These are phyloP conservation scores for Salticus scenicus DNA, from an alignment of 2,888 invertebrate species.

Conservation along the genomic window DNA sequence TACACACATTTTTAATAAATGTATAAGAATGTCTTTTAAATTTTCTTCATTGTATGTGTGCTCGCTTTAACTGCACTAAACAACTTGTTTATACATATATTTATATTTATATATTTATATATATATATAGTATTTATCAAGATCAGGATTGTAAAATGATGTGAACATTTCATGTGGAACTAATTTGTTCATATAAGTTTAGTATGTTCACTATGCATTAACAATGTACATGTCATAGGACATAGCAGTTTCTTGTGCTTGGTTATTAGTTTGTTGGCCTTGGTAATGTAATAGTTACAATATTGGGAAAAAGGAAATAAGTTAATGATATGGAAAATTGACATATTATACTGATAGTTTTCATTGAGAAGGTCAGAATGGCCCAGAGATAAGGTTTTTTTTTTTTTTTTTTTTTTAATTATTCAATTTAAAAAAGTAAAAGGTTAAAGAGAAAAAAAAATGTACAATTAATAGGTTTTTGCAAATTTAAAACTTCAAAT, in stretches of 20 bases:
- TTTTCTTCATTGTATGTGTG: constrained; percentile 7
- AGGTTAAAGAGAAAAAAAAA: no score
- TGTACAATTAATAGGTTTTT: no score
- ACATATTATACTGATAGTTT: no score
- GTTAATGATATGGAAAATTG: no score
- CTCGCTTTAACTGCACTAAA: constrained; percentile 39
- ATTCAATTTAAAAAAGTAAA: no score
- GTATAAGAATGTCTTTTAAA: constrained; percentile 5
- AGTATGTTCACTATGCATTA: constrained; percentile 11
- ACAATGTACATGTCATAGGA: neutral
- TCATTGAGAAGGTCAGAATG: no score
- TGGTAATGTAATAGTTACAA: no score
- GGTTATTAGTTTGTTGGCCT: constrained; percentile 4
- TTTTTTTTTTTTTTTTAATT: no score
- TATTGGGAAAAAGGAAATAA: no score
- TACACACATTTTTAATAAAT: constrained; percentile 33
- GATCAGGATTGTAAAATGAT: constrained; percentile 17
- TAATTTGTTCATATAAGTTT: constrained; percentile 3
- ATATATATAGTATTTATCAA: constrained; percentile 26
- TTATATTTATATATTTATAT: no score
- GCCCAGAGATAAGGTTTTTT: no score
- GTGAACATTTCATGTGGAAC: neutral
- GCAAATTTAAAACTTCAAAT: no score
- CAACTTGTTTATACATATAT: constrained; percentile 61
- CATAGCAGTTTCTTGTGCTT: constrained; percentile 4